These are phyloP conservation scores for Melikaiella ostensackeni DNA, from an alignment of 2,888 invertebrate genomes.

Conservation along the genomic window DNA sequence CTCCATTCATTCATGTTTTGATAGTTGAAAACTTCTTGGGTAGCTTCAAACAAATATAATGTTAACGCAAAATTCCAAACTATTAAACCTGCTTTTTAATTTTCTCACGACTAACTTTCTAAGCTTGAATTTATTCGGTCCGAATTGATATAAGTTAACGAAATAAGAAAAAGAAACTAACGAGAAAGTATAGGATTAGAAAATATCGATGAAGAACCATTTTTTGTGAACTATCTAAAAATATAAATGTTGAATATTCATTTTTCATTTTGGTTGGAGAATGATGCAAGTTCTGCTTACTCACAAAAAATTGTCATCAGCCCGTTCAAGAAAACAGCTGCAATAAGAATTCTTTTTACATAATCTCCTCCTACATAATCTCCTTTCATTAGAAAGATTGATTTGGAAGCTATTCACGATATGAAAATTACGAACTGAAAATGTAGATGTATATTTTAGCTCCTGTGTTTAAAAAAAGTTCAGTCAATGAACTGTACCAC, in stretches of 20 bases:
- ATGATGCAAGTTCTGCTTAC: not conserved
- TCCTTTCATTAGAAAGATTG: not conserved
- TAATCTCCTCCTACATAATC: too few species aligned
- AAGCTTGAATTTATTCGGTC: not conserved
- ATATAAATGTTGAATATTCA: too few species aligned
- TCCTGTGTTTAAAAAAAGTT: not conserved
- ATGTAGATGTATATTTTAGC: not conserved
- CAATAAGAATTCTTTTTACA: not conserved
- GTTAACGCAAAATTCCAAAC: not conserved
- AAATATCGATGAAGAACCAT: too few species aligned
- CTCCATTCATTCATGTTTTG: not conserved
- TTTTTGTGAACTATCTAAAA: too few species aligned
- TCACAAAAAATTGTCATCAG: not conserved
- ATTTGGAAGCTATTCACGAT: not conserved
- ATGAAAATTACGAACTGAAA: too few species aligned
- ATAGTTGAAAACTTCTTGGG: not conserved
- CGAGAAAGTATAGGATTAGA: too few species aligned
- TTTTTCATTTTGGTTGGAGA: too few species aligned
- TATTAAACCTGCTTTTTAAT: not conserved
- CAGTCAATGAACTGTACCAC: too few species aligned
- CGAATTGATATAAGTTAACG: not conserved
- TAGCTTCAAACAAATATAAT: not conserved
- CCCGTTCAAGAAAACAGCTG: not conserved
- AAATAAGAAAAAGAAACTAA: too few species aligned
- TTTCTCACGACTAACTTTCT: not conserved